Evolutionary conservation across 1,140 invertebrate species (phyloP), one percentile per base, ranked within the genome.

Genomic region (Chionoecetes opilio): DNA sequence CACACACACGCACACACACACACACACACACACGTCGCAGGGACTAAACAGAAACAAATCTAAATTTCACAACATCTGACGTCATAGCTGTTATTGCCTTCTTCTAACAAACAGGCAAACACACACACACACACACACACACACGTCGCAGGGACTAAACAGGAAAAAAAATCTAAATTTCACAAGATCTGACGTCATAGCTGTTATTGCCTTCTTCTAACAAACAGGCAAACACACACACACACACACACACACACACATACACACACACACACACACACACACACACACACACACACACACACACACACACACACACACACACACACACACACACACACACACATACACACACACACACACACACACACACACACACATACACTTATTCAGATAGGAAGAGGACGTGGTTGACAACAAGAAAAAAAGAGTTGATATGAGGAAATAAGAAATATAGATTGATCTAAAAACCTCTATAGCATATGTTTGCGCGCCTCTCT

Each of bases 231-330:
- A 5, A 75, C 63, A 21, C 63, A 75, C 11, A 21, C 63, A n/a
- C 63, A 75, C 63, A 75, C 63, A 75, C 63, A 75, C 63, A 75
- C 53, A 75, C 53, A 75, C 53, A 75, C 53, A 75, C 53, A 75
- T 21, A 75, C 21, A 75, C 53, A 75, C 53, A 75, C 9, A 75
- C 9, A 75, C 63, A 75, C 21, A 75, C 63, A 75, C 63, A 75
- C 63, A 75, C 63, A 75, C 63, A 75, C 32, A 38, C 37, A 88
- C 87, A 38, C 34, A 88, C 87, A 88, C 87, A 88, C 87, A 88
- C 87, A 9, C 35, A 34, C 11, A 53, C 46, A n/a, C n/a, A n/a
- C n/a, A n/a, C n/a, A n/a, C n/a, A n/a, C 63, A n/a, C 11, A 26
- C 6, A 26, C 31, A 29, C 3, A 26, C 31, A 29, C 5, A n/a